phyloP scores from a whole-genome alignment of 2,888 invertebrate species.

The Ecliptopera silaceata region DNA sequence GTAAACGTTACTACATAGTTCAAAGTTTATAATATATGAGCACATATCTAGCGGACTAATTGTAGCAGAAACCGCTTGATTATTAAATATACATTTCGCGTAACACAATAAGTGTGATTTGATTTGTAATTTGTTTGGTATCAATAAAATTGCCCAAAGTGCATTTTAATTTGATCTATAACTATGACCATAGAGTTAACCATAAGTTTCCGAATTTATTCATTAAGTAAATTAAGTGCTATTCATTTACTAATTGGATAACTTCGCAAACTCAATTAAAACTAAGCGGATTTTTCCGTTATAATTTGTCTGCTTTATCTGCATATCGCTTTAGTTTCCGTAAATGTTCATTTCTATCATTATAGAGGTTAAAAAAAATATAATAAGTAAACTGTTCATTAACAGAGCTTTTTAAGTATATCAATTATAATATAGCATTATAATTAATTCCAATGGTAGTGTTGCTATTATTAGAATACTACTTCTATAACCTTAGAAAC shows the following conservation, averaged over 20 bases:
- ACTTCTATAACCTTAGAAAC: too few relatives aligned
- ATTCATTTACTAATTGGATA: too few relatives aligned
- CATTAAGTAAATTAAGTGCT: too few relatives aligned
- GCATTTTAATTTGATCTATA: too few relatives aligned
- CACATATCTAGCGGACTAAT: slow-evolving; percentile 2
- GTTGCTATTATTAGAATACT: not conserved
- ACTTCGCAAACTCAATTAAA: not conserved
- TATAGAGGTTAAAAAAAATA: not conserved
- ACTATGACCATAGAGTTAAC: too few relatives aligned
- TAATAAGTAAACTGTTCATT: slow-evolving; percentile 10
- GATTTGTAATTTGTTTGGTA: too few relatives aligned
- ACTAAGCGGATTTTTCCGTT: not conserved
- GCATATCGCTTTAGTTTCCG: not conserved
- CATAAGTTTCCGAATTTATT: too few relatives aligned
- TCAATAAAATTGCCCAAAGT: too few relatives aligned
- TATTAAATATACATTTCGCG: too few relatives aligned
- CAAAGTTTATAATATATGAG: not conserved
- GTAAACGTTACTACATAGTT: not conserved
- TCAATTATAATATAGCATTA: not conserved
- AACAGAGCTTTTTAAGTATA: slow-evolving; percentile 5
- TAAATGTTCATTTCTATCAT: not conserved
- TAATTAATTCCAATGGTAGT: not conserved
- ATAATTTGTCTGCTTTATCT: slow-evolving; percentile 1
- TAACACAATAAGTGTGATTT: too few relatives aligned
- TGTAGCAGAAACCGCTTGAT: not conserved